Evolutionary conservation across 2,113 vertebrate species (phyloP).

Genomic region (Dendrocopos noguchii): DNA sequence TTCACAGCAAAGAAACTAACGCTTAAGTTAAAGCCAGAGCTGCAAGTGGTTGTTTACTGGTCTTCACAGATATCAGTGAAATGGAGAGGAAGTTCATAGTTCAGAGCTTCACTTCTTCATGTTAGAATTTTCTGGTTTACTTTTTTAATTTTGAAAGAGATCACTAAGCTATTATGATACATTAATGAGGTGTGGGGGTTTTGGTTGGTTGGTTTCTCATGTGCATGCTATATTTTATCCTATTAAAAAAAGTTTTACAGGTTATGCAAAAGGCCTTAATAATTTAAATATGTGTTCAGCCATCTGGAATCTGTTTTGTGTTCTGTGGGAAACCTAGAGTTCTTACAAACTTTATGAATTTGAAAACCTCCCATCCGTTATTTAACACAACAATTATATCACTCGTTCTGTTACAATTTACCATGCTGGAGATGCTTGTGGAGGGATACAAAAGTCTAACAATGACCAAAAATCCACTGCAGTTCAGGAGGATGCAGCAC

Average conservation of each 20-base stretch:
- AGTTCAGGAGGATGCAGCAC: not conserved
- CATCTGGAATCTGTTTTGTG: not conserved
- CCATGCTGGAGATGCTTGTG: not conserved
- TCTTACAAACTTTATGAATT: not conserved
- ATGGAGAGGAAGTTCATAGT: not conserved
- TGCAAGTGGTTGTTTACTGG: not conserved
- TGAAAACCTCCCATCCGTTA: not conserved
- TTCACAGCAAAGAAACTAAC: not conserved
- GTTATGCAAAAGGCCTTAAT: constrained; percentile 67
- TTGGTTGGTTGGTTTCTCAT: not conserved
- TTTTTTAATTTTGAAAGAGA: not conserved
- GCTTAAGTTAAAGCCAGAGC: not conserved
- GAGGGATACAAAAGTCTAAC: not conserved
- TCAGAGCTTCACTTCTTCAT: not conserved
- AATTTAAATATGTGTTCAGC: constrained; percentile 41
- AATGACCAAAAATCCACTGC: not conserved
- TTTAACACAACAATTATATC: not conserved
- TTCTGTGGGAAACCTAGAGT: not conserved
- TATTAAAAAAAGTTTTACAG: constrained; percentile 34
- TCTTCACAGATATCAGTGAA: not conserved
- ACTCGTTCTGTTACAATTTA: not conserved
- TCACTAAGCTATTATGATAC: not conserved
- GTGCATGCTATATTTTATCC: not conserved
- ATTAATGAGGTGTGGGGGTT: not conserved
- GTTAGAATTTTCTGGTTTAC: not conserved